Base-by-base conservation (phyloP, 2,113 vertebrate species). In the Elephantulus edwardii region DNA sequence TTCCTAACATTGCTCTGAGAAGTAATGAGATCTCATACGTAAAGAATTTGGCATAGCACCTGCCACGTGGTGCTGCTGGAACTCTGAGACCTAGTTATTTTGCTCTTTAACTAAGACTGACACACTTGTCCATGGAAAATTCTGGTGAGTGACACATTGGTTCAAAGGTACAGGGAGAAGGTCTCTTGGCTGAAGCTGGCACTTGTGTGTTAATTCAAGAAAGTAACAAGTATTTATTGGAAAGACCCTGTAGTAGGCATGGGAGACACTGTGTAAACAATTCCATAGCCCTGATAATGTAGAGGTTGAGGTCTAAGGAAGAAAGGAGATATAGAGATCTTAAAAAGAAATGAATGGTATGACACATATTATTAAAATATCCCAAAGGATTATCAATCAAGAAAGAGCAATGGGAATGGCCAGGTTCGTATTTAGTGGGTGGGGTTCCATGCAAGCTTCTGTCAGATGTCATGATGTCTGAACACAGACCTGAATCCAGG, bases 71-170 rank as follows among this genome's bases (percentile, higher is more conserved):
- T 30, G 12, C 62, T 3, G 2, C 64, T 78, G 42, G 0, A 22
- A 16, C 35, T 11, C 8, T 13, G 80, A 80, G 26, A 9, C 3
- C 24, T 60, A 42, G 42, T 11, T 14, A 33, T 17, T 28, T 82
- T 16, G 24, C 4, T 75, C 33, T 54, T 74, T n/a, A 48, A 38
- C 19, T 24, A 24, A 50, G 56, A n/a, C 30, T 24, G 38, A 70
- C 0, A 1, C 11, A 24, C 14, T 28, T 35, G 4, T 10, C 6
- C 4, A 14, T 62, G 26, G 44, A 38, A 68, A 20, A 50, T 42
- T 13, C n/a, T 16, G 7, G 26, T 35, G 48, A 83, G 16, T 17
- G 46, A 33, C 33, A 6, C 33, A 1, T 75, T 91, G 88, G 82
- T 44, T 38, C 35, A 75, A 86, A 71, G 46, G 20, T 35, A 11